Conservation (phyloP, 2,888 invertebrate genomes). For the Luperina testacea region DNA sequence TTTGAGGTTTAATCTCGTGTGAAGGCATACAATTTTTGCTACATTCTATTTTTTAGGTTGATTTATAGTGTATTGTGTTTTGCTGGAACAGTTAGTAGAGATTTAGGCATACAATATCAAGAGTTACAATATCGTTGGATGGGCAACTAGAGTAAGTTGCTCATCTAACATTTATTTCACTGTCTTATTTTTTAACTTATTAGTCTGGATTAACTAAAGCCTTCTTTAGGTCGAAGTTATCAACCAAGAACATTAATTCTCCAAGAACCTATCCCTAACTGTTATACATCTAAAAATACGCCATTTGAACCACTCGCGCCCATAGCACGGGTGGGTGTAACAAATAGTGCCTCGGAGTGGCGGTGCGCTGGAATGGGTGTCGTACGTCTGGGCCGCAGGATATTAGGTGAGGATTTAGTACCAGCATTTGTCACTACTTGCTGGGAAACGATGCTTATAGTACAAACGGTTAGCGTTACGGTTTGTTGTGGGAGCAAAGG, state of each 20-base stretch:
- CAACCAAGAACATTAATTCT: too few relatives aligned
- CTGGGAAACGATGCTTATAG: neutral
- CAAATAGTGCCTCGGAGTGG: constrained; percentile 41
- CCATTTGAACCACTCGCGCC: neutral
- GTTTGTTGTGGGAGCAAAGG: neutral
- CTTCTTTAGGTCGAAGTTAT: neutral
- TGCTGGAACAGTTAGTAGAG: neutral
- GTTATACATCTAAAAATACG: neutral
- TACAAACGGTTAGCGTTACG: neutral
- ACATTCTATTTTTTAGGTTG: neutral
- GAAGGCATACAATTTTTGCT: neutral
- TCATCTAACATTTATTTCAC: neutral
- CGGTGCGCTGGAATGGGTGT: constrained; percentile 34
- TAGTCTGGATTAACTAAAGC: neutral
- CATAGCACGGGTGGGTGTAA: constrained; percentile 13
- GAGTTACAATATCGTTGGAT: neutral
- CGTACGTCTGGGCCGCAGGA: constrained; percentile 43
- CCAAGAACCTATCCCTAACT: neutral
- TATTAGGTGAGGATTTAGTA: constrained; percentile 39
- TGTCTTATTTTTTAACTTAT: neutral
- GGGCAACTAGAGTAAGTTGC: neutral
- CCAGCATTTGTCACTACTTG: constrained; percentile 38
- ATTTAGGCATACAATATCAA: neutral
- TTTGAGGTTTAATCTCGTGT: constrained; percentile 12
- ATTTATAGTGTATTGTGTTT: neutral